These are phyloP conservation scores for Sturmia bella DNA, from an alignment of 2,888 invertebrate genomes.

Conservation along the genomic window DNA sequence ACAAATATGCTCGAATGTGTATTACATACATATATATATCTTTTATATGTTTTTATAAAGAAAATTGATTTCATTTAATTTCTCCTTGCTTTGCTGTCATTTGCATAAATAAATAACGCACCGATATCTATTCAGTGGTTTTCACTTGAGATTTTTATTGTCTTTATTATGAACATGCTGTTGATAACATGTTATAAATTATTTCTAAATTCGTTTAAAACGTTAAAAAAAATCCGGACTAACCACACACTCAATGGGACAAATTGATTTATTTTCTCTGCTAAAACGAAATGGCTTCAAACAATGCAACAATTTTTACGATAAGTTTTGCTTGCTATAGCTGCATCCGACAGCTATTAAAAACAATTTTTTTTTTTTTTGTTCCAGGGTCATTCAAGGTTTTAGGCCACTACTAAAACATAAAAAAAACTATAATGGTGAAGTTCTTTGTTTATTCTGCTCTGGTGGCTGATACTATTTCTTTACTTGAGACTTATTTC, in stretches of 20 bases:
- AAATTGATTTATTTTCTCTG: slow-evolving; percentile 18
- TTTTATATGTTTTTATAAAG: no score
- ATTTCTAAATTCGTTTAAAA: slow-evolving; percentile 25
- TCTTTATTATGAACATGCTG: no score
- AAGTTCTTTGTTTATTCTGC: not conserved
- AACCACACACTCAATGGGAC: not conserved
- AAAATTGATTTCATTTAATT: no score
- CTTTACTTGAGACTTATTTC: not conserved
- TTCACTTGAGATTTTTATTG: no score
- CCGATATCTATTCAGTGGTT: no score
- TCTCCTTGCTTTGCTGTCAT: no score
- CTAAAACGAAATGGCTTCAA: not conserved
- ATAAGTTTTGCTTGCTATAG: slow-evolving; percentile 38
- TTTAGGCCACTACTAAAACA: slow-evolving; percentile 49
- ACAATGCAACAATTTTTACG: not conserved
- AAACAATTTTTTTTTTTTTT: slow-evolving; percentile 51
- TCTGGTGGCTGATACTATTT: not conserved
- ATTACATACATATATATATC: no score
- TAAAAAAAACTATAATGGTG: slow-evolving; percentile 23
- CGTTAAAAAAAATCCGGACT: not conserved
- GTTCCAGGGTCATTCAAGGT: slow-evolving; percentile 56
- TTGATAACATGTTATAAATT: not conserved
- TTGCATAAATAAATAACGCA: no score
- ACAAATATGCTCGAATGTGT: no score
- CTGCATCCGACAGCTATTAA: slow-evolving; percentile 58